A percentile compares a stretch with the other conserved stretches of the same genome.
Evolutionary conservation across 2,797 vertebrate species (phyloP).

Genomic region (Ispidina lecontei): DNA sequence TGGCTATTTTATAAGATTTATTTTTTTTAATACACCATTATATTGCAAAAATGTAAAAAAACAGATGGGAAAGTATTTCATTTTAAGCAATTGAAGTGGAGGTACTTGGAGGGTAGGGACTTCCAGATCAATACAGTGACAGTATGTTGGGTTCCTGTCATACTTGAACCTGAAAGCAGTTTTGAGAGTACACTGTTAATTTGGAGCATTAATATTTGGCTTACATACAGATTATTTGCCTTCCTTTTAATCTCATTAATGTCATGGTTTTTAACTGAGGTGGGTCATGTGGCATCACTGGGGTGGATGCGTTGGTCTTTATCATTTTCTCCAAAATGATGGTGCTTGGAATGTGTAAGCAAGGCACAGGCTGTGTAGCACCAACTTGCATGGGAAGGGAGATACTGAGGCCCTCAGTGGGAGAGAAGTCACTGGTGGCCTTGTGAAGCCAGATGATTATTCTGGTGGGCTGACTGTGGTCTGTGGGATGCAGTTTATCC

Average conservation of each 20-base stretch:
- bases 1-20: background rate
- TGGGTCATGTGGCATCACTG: background rate
- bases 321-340: background rate
- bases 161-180: background rate
- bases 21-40: no score
- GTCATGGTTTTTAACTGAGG: background rate
- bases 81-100: background rate
- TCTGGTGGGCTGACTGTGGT: background rate
- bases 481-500: background rate
- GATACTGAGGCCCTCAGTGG: rapidly evolving
- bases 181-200: background rate
- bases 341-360: background rate
- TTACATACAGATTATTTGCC: background rate
- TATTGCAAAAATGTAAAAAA: background rate
- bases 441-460: background rate
- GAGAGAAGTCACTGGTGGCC: background rate
- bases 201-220: background rate
- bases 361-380: background rate
- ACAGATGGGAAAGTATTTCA: background rate
- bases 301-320: background rate
- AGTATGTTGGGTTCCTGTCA: background rate
- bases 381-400: background rate
- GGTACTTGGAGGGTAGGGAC: background rate
- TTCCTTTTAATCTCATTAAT: background rate
- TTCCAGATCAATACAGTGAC: background rate